Evolutionary conservation across 2,888 invertebrate species (phyloP).

Genomic region (Atethmia centrago): DNA sequence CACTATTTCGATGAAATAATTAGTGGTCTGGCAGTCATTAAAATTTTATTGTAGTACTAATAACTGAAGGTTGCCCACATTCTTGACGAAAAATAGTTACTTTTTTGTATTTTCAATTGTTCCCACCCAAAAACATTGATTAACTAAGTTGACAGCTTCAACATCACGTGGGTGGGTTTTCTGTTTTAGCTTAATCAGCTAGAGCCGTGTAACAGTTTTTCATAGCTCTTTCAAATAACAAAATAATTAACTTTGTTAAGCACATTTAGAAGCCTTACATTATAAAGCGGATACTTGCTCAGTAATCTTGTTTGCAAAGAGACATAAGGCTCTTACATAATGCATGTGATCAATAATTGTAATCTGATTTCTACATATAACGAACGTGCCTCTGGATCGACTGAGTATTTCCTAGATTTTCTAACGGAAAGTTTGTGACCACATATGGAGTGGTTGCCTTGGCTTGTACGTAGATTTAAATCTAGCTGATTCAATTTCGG

Average conservation of each 20-base stretch:
- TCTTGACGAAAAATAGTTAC: not conserved
- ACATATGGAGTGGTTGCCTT: constrained; percentile 14
- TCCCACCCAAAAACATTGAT: constrained; percentile 6
- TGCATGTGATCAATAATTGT: constrained; percentile 66
- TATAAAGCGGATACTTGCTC: constrained; percentile 65
- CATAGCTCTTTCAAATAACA: constrained; percentile 44
- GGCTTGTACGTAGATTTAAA: constrained; percentile 67
- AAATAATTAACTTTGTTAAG: constrained; percentile 60
- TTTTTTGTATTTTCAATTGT: not conserved
- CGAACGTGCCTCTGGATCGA: constrained; percentile 17
- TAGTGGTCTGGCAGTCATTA: not conserved
- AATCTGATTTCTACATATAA: constrained; percentile 63
- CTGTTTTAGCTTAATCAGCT: not conserved
- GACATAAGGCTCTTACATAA: constrained; percentile 70
- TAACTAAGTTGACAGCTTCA: constrained; percentile 9
- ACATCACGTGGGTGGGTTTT: not conserved
- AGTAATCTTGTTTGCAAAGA: constrained; percentile 75
- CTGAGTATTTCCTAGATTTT: constrained; percentile 27
- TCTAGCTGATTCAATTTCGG: constrained; percentile 76
- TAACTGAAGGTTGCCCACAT: not conserved
- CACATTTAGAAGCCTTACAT: constrained; percentile 71
- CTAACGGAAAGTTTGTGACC: constrained; percentile 3
- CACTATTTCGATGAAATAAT: not conserved
- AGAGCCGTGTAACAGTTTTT: constrained; percentile 8
- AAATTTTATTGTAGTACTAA: not conserved